Evolutionary conservation across 1,140 invertebrate species (phyloP).

Genomic region (Neodiprion lecontei): DNA sequence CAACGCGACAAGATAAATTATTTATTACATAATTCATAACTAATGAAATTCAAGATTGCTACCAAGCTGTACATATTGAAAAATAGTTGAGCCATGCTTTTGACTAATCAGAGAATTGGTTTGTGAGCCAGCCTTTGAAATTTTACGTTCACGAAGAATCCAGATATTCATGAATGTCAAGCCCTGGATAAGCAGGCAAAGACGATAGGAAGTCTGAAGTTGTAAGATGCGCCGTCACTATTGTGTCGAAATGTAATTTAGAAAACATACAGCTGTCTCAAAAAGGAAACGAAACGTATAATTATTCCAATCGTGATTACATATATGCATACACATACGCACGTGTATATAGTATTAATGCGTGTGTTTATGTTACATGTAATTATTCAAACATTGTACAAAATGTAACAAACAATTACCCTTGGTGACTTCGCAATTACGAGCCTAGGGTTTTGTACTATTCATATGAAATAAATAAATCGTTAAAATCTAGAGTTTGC

Average conservation of each 20-base stretch:
- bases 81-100: not conserved
- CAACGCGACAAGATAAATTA: too few relatives aligned
- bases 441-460: not conserved
- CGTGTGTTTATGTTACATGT: not conserved
- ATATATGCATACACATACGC: not conserved
- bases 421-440: not conserved
- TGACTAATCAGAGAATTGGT: not conserved
- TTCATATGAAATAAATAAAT: not conserved
- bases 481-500: too few relatives aligned
- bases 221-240: not conserved
- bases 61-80: not conserved
- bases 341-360: not conserved
- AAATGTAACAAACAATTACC: conserved; percentile 1
- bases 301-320: not conserved
- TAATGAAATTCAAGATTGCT: not conserved
- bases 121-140: not conserved
- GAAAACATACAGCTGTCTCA: not conserved
- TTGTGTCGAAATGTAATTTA: not conserved
- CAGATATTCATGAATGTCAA: not conserved
- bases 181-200: not conserved
- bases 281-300: not conserved
- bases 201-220: not conserved
- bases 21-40: not conserved
- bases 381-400: not conserved
- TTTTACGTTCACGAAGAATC: not conserved